A percentile compares a stretch with the other conserved stretches of the same genome.
Evolutionary conservation across 2,888 invertebrate genomes (phyloP).

Genomic region (Pheosia tremula): DNA sequence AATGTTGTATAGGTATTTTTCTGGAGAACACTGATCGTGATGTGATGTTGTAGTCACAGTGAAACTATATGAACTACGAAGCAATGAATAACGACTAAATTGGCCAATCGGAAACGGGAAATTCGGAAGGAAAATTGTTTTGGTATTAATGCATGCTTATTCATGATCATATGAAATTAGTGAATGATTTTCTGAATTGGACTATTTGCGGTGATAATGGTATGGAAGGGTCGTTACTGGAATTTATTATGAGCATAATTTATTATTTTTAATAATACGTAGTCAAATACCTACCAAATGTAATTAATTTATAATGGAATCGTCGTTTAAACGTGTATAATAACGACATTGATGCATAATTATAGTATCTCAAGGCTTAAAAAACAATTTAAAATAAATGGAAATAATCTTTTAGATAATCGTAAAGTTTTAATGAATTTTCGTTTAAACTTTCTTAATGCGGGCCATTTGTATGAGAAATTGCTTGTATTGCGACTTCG

Average conservation of each 20-base stretch:
- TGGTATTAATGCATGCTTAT: background rate
- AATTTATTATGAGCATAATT: no score
- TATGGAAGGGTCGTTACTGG: no score
- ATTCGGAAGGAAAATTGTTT: constrained; percentile 8
- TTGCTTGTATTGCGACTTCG: background rate
- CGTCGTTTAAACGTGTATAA: background rate
- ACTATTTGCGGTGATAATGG: no score
- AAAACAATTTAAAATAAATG: constrained; percentile 9
- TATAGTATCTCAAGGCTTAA: background rate
- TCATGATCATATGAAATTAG: no score
- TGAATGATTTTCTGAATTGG: no score
- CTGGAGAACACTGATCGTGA: no score
- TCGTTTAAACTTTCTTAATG: constrained; percentile 9
- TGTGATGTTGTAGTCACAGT: no score
- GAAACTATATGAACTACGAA: no score
- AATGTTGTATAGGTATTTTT: no score
- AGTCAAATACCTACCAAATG: no score
- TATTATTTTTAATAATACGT: no score
- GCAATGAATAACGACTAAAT: background rate
- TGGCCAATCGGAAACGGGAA: constrained; percentile 9
- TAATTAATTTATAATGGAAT: no score
- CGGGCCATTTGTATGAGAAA: constrained; percentile 6
- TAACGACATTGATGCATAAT: background rate
- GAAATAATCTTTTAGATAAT: constrained; percentile 24
- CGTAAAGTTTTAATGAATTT: constrained; percentile 28